Evolutionary conservation across 2,113 vertebrate genomes (phyloP).

Genomic region (Hypanus sabinus): DNA sequence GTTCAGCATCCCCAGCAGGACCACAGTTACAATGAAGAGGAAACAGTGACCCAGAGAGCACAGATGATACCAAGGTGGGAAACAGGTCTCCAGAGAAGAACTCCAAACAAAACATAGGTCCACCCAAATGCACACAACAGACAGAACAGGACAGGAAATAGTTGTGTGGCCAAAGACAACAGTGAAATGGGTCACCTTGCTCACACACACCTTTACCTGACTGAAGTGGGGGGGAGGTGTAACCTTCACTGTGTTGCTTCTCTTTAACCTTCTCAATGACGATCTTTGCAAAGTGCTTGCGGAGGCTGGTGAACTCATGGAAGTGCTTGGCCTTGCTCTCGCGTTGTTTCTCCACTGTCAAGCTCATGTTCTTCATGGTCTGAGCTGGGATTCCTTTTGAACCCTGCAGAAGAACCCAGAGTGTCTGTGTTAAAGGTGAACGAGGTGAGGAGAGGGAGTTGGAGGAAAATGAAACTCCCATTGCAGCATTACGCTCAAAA

Average conservation of each 20-base stretch:
- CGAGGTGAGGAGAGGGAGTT: neutral
- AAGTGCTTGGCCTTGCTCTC: conserved; percentile 48
- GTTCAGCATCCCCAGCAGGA: too few species aligned
- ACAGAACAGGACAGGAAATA: neutral
- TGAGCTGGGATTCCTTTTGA: conserved; percentile 48
- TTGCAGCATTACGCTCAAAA: neutral
- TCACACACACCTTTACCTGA: conserved; percentile 41
- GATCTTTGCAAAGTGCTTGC: conserved; percentile 44
- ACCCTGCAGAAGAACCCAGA: conserved; percentile 45
- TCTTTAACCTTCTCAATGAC: conserved; percentile 43
- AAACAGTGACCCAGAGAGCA: neutral
- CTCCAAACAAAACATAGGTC: neutral
- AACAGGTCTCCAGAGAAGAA: neutral
- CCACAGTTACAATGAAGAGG: neutral
- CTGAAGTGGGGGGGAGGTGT: neutral
- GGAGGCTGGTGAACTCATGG: conserved; percentile 45
- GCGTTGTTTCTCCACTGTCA: conserved; percentile 45
- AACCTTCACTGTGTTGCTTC: conserved; percentile 35
- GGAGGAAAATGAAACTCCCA: neutral
- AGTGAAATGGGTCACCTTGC: neutral
- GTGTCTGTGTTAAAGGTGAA: neutral
- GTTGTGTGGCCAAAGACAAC: neutral
- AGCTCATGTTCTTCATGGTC: conserved; percentile 47
- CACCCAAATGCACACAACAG: neutral
- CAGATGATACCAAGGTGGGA: neutral